Conservation (phyloP, 2,113 vertebrate species). For the rat (Rattus norvegicus) region GRCr8 NC_086022.1:161848501-161849000, state of each 20-base stretch:
- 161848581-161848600: neutral
- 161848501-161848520: neutral
- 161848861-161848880: neutral
- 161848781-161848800: neutral
- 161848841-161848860: neutral
- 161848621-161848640: neutral
- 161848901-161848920: neutral
- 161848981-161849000: neutral
- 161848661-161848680: neutral
- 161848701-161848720: neutral
- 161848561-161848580: neutral
- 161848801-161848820: neutral
- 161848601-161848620: neutral
- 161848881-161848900: neutral
- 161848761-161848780: neutral
- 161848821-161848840: neutral
- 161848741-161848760: too few species aligned
- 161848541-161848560: neutral
- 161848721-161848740: neutral
- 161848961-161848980: neutral
- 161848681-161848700: neutral
- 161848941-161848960: neutral
- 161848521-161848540: neutral
- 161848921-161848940: neutral
- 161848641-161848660: neutral